Base-by-base conservation (phyloP, 2,888 invertebrate species). In the Dryocosmus kuriphilus region DNA sequence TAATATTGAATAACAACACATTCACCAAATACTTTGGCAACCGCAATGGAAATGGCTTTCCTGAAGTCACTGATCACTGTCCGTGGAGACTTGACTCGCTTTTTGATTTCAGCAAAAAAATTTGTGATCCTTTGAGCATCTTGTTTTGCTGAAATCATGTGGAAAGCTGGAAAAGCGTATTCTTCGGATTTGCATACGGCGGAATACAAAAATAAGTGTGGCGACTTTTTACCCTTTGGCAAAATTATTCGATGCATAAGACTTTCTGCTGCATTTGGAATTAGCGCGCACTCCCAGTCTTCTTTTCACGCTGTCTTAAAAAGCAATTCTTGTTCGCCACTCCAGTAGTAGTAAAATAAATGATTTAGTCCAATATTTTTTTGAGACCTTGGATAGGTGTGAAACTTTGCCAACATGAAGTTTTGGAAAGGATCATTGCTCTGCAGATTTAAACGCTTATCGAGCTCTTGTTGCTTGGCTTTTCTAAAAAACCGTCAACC, bases 321-420 rank as follows among this genome's bases (percentile, higher is more conserved):
- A 55, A 75, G 63, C 1, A 73, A 19, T n/a, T 55, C 46, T 51
- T 80, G 78, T 35, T 77, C 79, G n/a, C n/a, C n/a, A n/a, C 51
- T 77, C 55, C 79, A 81, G 73, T 77, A 81, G 14, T 77, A 19
- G 24, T 71, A 76, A 35, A 67, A 75, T 41, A 77, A 80, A 8
- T 75, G 62, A 19, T 76, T 75, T 41, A 41, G 30, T 14, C 75
- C 77, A 32, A 77, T 74, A 30, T 65, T 38, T 5, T 75, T 74
- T 30, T 77, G 71, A 30, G 62, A 32, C 19, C 55, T 35, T 22
- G 55, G 46, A 46, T 57, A 19, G 9, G 30, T 61, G 22, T 57
- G 22, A 60, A 74, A 75, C 46, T 79, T 79, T 14, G 75, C 77
- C 16, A 41, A 38, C 32, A 67, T 24, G 46, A 79, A 55, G 55